Base-by-base conservation (phyloP, 2,888 invertebrate genomes). In the Hirudinaria manillensis region DNA sequence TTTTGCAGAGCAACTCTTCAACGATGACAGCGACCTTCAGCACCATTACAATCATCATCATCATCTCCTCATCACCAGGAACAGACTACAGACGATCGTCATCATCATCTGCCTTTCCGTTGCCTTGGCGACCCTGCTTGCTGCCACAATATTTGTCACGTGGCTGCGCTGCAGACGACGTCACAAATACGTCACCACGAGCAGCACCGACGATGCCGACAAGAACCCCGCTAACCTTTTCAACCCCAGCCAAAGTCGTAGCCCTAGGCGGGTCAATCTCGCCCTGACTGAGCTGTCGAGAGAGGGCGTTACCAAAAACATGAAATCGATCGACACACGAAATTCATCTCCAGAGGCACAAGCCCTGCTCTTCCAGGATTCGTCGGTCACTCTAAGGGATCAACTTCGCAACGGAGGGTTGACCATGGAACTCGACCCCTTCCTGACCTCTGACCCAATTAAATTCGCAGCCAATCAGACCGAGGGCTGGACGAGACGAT, bases 101-200 rank as follows among this genome's bases (percentile, higher is more conserved):
- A 61, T 61, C 61, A 61, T 61, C 61, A 61, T 61, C 61, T 61
- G 61, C 61, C 61, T 61, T 61, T 61, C 61, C 61, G 61, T 61
- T 61, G 61, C 61, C 61, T 61, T 61, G 61, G 61, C 29, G 29
- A 61, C 61, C 21, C 6, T 61, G 24, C 61, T 61, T 29, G 61
- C 29, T 61, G 61, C 61, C 61, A 61, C 61, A 7, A 61, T 61
- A 27, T 61, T 61, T 61, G 61, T 61, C 61, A 61, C 61, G 61
- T 61, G 61, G 61, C 29, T 61, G 61, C 61, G 61, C 61, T 61
- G 29, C 61, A 61, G 61, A 29, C 24, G 61, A 61, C 61, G 61
- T 61, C 61, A 61, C 61, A 61, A 61, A 29, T 61, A 61, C 61
- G 61, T 61, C 24, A 61, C 61, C 24, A 61, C 61, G 19, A 24